Base-by-base conservation (phyloP, 2,888 invertebrate genomes). In the Homarus gammarus region DNA sequence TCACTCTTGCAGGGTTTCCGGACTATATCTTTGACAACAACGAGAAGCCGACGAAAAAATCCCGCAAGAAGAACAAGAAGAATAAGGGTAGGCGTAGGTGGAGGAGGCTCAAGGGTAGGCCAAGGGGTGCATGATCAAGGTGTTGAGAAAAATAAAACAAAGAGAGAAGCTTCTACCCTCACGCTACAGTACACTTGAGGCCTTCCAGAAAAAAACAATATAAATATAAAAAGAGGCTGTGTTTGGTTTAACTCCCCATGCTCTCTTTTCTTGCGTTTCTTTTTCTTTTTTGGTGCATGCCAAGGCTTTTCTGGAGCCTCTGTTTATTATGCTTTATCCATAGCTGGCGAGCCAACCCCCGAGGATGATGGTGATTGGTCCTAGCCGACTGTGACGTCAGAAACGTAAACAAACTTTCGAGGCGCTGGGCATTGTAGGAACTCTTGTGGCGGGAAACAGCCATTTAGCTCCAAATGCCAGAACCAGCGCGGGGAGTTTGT, bases 21-120 rank as follows among this genome's bases (percentile, higher is more conserved):
- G 84, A 84, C 51, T 84, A 84, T 75, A 73, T 84, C 73, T 84
- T 84, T 75, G 84, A 84, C 73, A 56, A 84, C 84, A 51, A 84
- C 83, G 73, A 84, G 56, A 44, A 40, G 56, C 31, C 51, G 56
- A 84, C 51, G 84, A 56, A 73, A 56, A 84, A 84, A 27, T 31
- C 18, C 33, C 72, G n/a, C 22, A 73, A 72, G 84, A 84, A 84
- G 64, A 64, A 5, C 64, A 27, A 27, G 73, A 75, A 75, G 73
- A 68, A 33, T 27, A 84, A 84, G 84, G 56, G 84, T 51, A 70
- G 84, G 70, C 84, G 72, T 70, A 84, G 51, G 33, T 70, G 51
- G 84, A 68, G 84, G 70, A 38, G 72, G 72, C 51, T 38, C 36
- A 84, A 73, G 84, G 84, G 84, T 84, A 84, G 84, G 84, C 84